A percentile compares a stretch with the other conserved stretches of the same genome.
These are phyloP conservation scores for Limnothrissa miodon DNA, from an alignment of 2,113 vertebrate species.

Conservation along the genomic window DNA sequence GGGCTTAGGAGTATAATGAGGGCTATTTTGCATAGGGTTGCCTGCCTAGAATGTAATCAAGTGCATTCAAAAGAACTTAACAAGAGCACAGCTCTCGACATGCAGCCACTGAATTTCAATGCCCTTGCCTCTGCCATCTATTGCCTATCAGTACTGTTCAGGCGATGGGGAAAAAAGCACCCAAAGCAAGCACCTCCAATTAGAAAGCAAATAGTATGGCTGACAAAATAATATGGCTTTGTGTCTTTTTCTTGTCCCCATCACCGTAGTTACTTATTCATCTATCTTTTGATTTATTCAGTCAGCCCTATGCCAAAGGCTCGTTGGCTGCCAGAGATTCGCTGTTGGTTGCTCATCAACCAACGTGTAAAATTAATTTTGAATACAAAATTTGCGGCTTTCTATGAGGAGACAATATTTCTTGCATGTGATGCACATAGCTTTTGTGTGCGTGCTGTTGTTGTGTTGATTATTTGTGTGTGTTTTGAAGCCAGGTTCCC, in stretches of 20 bases:
- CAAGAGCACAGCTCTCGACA: conserved; percentile 51
- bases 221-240: conserved; percentile 56
- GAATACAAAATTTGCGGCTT: conserved; percentile 49
- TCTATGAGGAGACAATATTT: conserved; percentile 40
- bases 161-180: not conserved
- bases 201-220: conserved; percentile 24
- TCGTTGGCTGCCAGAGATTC: conserved; percentile 57
- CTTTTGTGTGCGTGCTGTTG: conserved; percentile 26
- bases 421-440: conserved; percentile 13
- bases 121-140: conserved; percentile 24
- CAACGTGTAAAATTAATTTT: conserved; percentile 61
- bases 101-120: conserved; percentile 46
- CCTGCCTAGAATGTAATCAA: conserved; percentile 56
- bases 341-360: conserved; percentile 53
- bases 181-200: conserved; percentile 3
- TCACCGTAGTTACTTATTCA: conserved; percentile 56
- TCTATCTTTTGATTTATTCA: conserved; percentile 65
- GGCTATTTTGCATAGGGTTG: conserved; percentile 58
- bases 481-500: conserved; percentile 69
- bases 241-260: conserved; percentile 48
- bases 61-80: conserved; percentile 58
- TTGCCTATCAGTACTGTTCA: conserved; percentile 42
- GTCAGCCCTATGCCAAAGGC: conserved; percentile 58
- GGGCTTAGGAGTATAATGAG: conserved; percentile 45
- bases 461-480: conserved; percentile 30